A percentile compares a stretch with the other conserved stretches of the same genome.
Conservation (phyloP, 2,113 vertebrate genomes). For the Sylvia atricapilla region DNA sequence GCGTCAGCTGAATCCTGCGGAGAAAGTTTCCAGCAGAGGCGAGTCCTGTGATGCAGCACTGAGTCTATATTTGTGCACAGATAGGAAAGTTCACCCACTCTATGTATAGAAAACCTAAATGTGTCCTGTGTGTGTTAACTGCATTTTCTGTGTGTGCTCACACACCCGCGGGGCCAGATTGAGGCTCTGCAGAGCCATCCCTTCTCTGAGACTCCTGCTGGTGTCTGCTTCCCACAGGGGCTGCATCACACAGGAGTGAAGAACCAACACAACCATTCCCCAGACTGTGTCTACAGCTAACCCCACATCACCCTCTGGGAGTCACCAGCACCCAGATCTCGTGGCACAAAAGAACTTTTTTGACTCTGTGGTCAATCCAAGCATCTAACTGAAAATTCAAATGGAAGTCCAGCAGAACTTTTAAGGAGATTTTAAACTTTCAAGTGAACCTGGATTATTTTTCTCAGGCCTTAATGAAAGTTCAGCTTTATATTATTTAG, state of each 20-base stretch:
- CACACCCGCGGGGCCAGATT: neutral
- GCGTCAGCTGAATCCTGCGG: neutral
- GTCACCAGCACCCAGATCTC: neutral
- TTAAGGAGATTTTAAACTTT: neutral
- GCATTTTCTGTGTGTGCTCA: neutral
- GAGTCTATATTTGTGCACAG: neutral
- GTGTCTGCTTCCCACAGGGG: neutral
- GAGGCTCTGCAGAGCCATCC: neutral
- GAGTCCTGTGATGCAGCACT: neutral
- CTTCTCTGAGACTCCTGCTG: neutral
- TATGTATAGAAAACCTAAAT: neutral
- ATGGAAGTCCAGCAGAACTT: neutral
- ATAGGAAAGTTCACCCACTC: neutral
- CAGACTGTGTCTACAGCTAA: neutral
- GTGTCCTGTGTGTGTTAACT: neutral
- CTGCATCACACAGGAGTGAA: neutral
- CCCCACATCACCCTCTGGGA: neutral
- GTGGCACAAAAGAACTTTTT: neutral
- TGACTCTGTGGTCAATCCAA: neutral
- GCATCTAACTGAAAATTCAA: neutral
- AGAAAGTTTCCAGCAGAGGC: neutral
- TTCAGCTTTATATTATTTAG: neutral
- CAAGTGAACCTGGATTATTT: neutral
- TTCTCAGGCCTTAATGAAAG: neutral
- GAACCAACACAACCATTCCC: neutral